Evolutionary conservation across 2,888 invertebrate genomes (phyloP).

Genomic region (Lysandra bellargus): DNA sequence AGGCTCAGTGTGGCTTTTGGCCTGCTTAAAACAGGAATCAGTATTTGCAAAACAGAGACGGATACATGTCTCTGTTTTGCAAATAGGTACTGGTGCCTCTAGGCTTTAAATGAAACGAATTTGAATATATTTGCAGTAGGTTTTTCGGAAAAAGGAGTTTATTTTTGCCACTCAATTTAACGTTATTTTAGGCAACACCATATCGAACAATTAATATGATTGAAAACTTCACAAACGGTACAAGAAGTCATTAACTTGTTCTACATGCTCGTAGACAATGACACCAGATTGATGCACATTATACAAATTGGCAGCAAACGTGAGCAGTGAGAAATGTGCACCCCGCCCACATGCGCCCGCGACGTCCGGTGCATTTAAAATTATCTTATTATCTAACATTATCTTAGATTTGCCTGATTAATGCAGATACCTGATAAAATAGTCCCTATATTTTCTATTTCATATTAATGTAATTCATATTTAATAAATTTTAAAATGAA

Average conservation of each 20-base stretch:
- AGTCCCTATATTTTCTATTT: background rate
- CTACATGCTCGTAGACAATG: constrained; percentile 17
- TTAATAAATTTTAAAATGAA: background rate
- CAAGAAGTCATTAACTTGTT: background rate
- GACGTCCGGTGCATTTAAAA: background rate
- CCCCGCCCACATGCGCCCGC: background rate
- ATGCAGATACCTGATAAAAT: background rate
- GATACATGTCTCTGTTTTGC: no score
- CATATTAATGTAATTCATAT: no score
- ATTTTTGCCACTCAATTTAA: no score
- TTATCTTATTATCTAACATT: background rate
- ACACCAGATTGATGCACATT: background rate
- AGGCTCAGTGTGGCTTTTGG: background rate
- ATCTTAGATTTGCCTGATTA: background rate
- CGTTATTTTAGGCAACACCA: no score
- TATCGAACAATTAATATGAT: no score
- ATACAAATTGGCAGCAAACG: background rate
- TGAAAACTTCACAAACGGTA: no score
- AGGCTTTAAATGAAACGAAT: no score
- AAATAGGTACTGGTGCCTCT: no score
- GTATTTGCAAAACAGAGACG: no score
- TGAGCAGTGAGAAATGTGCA: background rate
- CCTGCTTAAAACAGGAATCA: no score
- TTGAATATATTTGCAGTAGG: no score
- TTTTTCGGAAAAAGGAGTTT: no score